Base-by-base conservation (phyloP, 1,140 invertebrate species). In the Argopecten irradians region DNA sequence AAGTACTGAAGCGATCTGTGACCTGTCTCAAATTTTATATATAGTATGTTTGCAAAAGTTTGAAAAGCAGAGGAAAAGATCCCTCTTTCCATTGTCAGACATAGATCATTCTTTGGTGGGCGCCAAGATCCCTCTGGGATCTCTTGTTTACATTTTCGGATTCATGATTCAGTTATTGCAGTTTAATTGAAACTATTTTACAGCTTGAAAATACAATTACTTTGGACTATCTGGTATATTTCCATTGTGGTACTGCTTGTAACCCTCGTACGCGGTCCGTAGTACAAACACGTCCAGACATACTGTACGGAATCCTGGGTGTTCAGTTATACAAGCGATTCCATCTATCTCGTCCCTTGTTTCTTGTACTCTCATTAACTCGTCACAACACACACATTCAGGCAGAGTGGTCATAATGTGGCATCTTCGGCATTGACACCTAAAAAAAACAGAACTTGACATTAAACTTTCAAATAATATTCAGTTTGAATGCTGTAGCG, bases 221-320 rank as follows among this genome's bases (percentile, higher is more conserved):
- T 86, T 46, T 16, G 43, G 33, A 33, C 22, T 32, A 5, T 86
- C 85, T 55, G 41, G 36, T 33, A 86, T 46, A 22, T 86, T 34
- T 43, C 34, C 85, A 41, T 46, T 35, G 46, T 86, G 46, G 16
- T 86, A 46, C 34, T 86, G 85, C 16, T 71, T 86, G 85, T 55
- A 86, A 5, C 43, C 11, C 19, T 43, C 32, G 32, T 86, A 86
- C 0, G 85, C 85, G 9, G 43, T 86, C 16, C 34, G 33, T 2
- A 86, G 36, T 5, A 71, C 22, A 55, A 33, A 46, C 22, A 33
- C 33, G 16, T 86, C 46, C 19, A 86, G 33, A 33, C 85, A 86
- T 1, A 46, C 85, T 86, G 85, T 19, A 3, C 8, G 28, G 19
- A 86, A 86, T 14, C 85, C 33, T 32, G 85, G 85, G 22, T 86